These are phyloP conservation scores for Tapirus indicus DNA, from an alignment of 2,797 vertebrate genomes.

Conservation along the genomic window DNA sequence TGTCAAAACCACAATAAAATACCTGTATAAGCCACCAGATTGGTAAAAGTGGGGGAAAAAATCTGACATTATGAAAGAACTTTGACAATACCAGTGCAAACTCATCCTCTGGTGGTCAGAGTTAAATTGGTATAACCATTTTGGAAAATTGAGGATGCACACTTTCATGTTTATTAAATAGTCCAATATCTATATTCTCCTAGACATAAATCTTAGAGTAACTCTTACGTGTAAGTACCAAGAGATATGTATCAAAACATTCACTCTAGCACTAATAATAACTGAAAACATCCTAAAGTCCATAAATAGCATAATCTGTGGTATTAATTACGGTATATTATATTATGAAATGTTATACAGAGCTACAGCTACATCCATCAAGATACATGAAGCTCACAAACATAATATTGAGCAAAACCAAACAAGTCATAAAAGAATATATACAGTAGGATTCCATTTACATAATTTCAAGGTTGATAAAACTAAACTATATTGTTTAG, in stretches of 20 bases:
- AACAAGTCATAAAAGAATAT: not conserved
- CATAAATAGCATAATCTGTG: not conserved
- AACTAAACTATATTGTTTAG: not conserved
- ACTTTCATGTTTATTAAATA: not conserved
- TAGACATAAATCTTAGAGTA: not conserved
- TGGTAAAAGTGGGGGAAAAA: not conserved
- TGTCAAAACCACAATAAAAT: not conserved
- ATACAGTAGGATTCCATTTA: not conserved
- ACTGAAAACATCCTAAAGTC: not conserved
- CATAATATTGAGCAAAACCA: constrained; percentile 1
- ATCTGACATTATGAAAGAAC: not conserved
- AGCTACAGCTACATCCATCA: not conserved
- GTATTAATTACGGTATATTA: not conserved
- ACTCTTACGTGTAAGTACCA: not conserved
- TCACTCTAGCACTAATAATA: not conserved
- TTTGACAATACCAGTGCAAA: not conserved
- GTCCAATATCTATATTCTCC: not conserved
- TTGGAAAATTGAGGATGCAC: not conserved
- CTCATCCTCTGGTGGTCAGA: not conserved
- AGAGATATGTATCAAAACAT: not conserved
- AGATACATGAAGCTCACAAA: not conserved
- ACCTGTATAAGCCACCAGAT: not conserved
- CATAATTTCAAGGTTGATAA: not conserved
- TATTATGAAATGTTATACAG: constrained; percentile 9
- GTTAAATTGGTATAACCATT: not conserved